phyloP scores from a whole-genome alignment of 2,113 vertebrate species.

The Ciconia stormi region DNA sequence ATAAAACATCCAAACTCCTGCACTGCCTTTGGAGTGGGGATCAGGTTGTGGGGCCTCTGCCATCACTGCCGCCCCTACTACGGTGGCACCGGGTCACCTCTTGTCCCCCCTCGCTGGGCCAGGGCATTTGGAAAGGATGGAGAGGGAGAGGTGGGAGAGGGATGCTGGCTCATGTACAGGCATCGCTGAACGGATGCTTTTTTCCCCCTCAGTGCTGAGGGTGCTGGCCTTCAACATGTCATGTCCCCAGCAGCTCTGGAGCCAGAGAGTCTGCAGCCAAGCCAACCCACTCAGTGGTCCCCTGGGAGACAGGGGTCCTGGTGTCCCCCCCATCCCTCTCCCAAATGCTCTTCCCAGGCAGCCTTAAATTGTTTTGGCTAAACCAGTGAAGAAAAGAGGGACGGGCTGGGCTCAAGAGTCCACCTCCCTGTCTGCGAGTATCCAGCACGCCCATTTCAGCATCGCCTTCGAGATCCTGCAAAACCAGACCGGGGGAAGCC shows the following conservation, averaged over 20 bases:
- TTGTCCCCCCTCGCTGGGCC: neutral
- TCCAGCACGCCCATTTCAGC: conserved; percentile 57
- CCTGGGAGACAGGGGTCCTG: neutral
- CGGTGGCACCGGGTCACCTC: neutral
- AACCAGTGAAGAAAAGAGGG: neutral
- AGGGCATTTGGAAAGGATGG: neutral
- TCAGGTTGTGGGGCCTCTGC: neutral
- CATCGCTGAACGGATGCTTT: neutral
- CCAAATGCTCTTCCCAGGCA: neutral
- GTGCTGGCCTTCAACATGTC: neutral
- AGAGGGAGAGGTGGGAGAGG: neutral
- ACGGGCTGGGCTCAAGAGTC: neutral
- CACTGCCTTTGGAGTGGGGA: fast-evolving
- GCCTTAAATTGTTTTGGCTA: neutral
- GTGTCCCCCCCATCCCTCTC: neutral
- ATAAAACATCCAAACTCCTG: neutral
- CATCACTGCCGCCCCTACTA: fast-evolving
- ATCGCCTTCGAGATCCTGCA: conserved; percentile 39
- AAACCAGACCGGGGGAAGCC: neutral
- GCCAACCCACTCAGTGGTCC: neutral
- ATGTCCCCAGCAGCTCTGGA: neutral
- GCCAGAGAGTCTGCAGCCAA: neutral
- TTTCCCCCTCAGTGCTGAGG: neutral
- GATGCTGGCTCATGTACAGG: neutral
- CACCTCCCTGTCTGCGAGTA: neutral